Base-by-base conservation (phyloP, 1,140 invertebrate species). In the Plectrocnemia conspersa region DNA sequence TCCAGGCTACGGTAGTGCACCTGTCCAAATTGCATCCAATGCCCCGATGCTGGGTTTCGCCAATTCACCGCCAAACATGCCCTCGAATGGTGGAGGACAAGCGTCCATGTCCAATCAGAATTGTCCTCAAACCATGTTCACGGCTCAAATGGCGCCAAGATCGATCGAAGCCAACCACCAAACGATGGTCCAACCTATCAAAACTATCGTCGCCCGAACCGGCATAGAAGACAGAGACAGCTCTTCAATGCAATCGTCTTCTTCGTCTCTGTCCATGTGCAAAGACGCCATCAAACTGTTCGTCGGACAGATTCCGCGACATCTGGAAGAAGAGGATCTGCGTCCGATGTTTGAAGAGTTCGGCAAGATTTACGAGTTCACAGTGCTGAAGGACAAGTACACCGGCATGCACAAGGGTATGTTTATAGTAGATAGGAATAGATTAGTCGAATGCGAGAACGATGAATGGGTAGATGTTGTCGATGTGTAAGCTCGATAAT, bases 401-500 rank as follows among this genome's bases (percentile, higher is more conserved):
- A 94, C 91, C 24, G 91, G 91, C 19, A 89, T 92, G 80, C 91
- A 94, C 71, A 94, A 94, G 84, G 89, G 89, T 91, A 73, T 70
- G 78, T 38, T n/a, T n/a, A n/a, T n/a, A n/a, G n/a, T n/a, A n/a
- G n/a, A n/a, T n/a, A n/a, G n/a, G n/a, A n/a, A n/a, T n/a, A n/a
- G n/a, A n/a, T n/a, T n/a, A n/a, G n/a, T n/a, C n/a, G n/a, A n/a
- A n/a, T n/a, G n/a, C n/a, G n/a, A n/a, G n/a, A n/a, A n/a, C n/a
- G n/a, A n/a, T n/a, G n/a, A n/a, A n/a, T n/a, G n/a, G n/a, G n/a
- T n/a, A n/a, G n/a, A n/a, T n/a, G n/a, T n/a, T n/a, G n/a, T n/a
- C n/a, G n/a, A n/a, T n/a, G n/a, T n/a, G n/a, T n/a, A n/a, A n/a
- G n/a, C n/a, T n/a, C n/a, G n/a, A n/a, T n/a, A n/a, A n/a, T n/a